phyloP scores from a whole-genome alignment of 2,888 invertebrate genomes.

The Xestia xanthographa region DNA sequence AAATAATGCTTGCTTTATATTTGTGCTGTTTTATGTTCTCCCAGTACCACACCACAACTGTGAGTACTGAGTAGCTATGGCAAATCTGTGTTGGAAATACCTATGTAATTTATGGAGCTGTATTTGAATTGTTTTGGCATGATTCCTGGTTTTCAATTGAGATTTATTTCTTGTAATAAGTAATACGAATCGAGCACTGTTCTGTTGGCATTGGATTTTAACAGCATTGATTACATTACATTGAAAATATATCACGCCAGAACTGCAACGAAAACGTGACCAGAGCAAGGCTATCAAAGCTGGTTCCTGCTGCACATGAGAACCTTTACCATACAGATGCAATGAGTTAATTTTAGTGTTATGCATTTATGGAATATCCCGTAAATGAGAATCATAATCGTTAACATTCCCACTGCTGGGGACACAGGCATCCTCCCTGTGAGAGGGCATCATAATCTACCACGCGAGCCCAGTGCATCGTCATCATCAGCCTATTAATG shows the following conservation, averaged over 20 bases:
- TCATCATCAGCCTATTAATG: no score
- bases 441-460: background rate
- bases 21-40: slow-evolving; percentile 20
- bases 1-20: slow-evolving; percentile 23
- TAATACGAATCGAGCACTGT: slow-evolving; percentile 9
- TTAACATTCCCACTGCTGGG: background rate
- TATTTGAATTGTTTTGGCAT: slow-evolving; percentile 59
- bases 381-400: background rate
- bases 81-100: background rate
- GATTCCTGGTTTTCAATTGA: slow-evolving; percentile 50
- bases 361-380: background rate
- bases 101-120: slow-evolving; percentile 55
- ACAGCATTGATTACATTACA: slow-evolving; percentile 25
- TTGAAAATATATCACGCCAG: slow-evolving; percentile 16
- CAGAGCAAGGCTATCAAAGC: background rate
- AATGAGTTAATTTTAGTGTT: background rate
- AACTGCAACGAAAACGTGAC: background rate
- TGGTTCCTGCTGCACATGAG: background rate
- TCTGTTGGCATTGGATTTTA: slow-evolving; percentile 39
- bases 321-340: background rate
- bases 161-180: slow-evolving; percentile 43
- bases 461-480: background rate
- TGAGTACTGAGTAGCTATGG: slow-evolving; percentile 10
- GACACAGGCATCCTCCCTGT: background rate
- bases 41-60: background rate